Conservation (phyloP, 2,113 vertebrate species). For the Ranitomeya variabilis region DNA sequence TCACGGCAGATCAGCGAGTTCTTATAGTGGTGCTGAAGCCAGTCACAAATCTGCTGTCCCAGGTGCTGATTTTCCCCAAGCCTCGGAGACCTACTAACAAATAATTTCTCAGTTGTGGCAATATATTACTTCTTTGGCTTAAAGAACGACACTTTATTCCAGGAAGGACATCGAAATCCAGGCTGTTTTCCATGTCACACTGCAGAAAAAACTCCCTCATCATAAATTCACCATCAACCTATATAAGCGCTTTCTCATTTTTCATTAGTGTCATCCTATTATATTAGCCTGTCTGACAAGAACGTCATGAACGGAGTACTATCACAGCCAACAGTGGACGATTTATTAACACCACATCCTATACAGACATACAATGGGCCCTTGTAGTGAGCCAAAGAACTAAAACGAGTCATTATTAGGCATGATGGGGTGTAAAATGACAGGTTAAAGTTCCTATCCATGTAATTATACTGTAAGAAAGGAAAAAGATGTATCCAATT, state of each 20-base stretch:
- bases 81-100: background rate
- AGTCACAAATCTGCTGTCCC: constrained; percentile 35
- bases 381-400: too few species aligned
- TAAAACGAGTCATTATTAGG: too few species aligned
- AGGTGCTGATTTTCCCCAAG: constrained; percentile 28
- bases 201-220: too few species aligned
- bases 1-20: background rate
- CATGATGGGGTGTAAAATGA: background rate
- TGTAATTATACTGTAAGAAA: background rate
- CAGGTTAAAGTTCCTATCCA: background rate
- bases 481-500: background rate
- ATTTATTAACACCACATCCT: too few species aligned
- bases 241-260: background rate
- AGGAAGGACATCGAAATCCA: background rate
- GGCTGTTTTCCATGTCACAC: background rate
- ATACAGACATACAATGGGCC: too few species aligned
- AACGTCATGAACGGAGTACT: background rate
- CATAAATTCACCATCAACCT: background rate
- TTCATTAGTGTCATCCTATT: background rate
- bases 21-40: background rate
- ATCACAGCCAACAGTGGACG: background rate
- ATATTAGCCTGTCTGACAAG: background rate
- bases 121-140: background rate
- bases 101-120: background rate
- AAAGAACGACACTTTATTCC: background rate